Conservation (phyloP, 2,797 vertebrate genomes). For the Rhabdomys pumilio region DNA sequence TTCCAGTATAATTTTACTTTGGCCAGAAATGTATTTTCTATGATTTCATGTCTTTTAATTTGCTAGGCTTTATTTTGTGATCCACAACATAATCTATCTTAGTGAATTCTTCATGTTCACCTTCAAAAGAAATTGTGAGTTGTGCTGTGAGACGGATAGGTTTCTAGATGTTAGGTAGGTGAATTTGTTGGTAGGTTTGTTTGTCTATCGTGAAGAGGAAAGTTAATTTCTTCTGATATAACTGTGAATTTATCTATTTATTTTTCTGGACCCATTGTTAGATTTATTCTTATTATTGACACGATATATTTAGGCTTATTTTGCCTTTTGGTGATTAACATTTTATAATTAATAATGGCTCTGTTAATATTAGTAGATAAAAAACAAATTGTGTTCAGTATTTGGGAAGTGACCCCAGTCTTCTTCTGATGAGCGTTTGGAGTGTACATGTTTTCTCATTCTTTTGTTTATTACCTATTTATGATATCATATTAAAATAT, state of each 20-base stretch:
- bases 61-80: slow-evolving; percentile 15
- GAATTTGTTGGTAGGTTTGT: not conserved
- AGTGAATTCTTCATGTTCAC: not conserved
- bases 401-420: not conserved
- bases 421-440: not conserved
- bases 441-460: not conserved
- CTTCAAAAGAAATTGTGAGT: not conserved
- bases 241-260: not conserved
- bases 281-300: not conserved
- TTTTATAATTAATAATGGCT: not conserved
- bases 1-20: slow-evolving; percentile 17
- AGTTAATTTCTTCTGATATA: not conserved
- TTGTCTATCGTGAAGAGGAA: not conserved
- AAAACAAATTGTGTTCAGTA: not conserved
- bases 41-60: not conserved
- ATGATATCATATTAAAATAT: not conserved
- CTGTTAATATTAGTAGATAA: not conserved
- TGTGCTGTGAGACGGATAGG: not conserved
- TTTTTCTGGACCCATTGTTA: not conserved
- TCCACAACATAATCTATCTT: not conserved
- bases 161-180: not conserved
- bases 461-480: not conserved
- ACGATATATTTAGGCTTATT: not conserved
- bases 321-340: not conserved
- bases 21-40: not conserved